Evolutionary conservation across 2,888 invertebrate genomes (phyloP), one percentile per base, ranked within the genome.

Genomic region (Drosophila anomelani): DNA sequence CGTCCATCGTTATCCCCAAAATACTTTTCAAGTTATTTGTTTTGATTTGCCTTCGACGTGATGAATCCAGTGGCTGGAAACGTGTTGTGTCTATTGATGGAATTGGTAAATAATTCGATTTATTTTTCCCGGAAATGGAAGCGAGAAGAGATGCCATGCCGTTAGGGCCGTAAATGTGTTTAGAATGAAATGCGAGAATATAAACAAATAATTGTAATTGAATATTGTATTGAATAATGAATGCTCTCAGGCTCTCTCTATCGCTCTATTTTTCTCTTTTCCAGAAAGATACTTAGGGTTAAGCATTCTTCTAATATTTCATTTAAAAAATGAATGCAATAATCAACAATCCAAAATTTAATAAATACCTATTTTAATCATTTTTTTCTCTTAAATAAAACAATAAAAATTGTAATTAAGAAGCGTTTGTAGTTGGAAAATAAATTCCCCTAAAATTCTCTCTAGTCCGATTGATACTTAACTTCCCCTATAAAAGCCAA

Each of bases 61-160:
- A 51, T 15, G 32, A 34, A 51, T 34, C 34, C 34, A 34, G 34
- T 34, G 17, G 20, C 34, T 34, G 34, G 34, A 34, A 51, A 51
- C 6, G 39, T 54, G 36, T 54, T 54, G 23, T n/a, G 36, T 38
- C 36, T 12, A 32, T 32, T 26, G 26, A 29, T 51, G 17, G 29
- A 51, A 29, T 54, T 32, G 54, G 29, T 32, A n/a, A 54, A 54
- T 60, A 41, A 60, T 43, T 55, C 41, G 39, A 54, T 60, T 54
- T 41, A 32, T 41, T 60, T 60, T 51, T 32, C 23, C 54, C 15
- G 54, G 41, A 41, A 60, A 39, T 20, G 17, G 39, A n/a, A 23
- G 41, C 41, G 12, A 4, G n/a, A 29, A 29, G 29, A n/a, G 29
- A 32, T 32, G 59, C 20, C 29, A 32, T 32, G 59, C 20, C 29